A percentile compares a stretch with the other conserved stretches of the same genome.
These are phyloP conservation scores for Cettia cetti DNA, from an alignment of 2,113 vertebrate genomes.

Conservation along the genomic window DNA sequence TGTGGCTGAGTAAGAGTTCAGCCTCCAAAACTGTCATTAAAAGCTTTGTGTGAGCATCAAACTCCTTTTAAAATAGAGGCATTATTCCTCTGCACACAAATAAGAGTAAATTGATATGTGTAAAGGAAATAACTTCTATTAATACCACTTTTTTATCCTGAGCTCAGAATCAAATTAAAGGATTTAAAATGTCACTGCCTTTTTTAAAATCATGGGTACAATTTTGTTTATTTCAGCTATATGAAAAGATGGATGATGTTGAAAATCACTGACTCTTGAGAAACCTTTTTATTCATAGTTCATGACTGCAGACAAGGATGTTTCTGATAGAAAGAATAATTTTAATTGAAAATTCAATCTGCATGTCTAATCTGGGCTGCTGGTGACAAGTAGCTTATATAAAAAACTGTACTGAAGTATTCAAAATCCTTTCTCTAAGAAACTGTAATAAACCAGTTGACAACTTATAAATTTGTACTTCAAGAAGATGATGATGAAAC, in stretches of 20 bases:
- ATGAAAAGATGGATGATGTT: background rate
- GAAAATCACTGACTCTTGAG: slow-evolving; percentile 6
- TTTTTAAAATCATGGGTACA: background rate
- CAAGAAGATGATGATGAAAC: background rate
- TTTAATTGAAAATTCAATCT: slow-evolving; percentile 59
- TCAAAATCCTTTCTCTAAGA: background rate
- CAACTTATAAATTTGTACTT: background rate
- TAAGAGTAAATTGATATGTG: background rate
- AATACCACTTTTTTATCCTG: background rate
- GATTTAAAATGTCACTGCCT: background rate
- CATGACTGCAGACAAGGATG: slow-evolving; percentile 8
- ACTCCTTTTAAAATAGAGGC: background rate
- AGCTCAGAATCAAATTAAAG: background rate
- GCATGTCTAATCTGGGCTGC: slow-evolving; percentile 37
- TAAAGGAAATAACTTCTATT: background rate
- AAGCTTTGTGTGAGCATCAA: background rate
- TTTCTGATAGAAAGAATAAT: background rate
- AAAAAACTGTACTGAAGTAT: background rate
- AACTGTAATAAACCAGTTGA: background rate
- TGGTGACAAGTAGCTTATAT: background rate
- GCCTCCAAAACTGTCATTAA: background rate
- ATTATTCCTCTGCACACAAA: background rate
- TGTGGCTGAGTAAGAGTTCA: background rate
- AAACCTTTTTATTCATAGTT: background rate
- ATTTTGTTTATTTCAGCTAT: background rate